These are phyloP conservation scores for Hypotaenidia okinawae DNA, from an alignment of 2,797 vertebrate species.

Conservation along the genomic window DNA sequence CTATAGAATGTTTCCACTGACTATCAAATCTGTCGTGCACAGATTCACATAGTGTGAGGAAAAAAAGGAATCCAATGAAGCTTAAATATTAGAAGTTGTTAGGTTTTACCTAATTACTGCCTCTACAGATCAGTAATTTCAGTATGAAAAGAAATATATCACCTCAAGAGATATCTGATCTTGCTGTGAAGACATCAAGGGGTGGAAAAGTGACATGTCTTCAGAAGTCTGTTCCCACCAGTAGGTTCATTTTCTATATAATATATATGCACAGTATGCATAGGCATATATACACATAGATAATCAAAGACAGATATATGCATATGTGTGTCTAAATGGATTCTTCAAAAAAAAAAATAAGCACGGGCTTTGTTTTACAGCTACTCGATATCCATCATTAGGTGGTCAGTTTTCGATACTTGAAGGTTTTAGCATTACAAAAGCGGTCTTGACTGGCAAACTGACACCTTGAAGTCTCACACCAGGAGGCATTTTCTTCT, in stretches of 20 bases:
- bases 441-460: not conserved
- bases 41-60: not conserved
- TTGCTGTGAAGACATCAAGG: not conserved
- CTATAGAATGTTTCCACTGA: not conserved
- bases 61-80: not conserved
- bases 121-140: not conserved
- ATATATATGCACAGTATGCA: too few relatives aligned
- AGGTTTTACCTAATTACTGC: not conserved
- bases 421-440: not conserved
- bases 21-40: accelerated
- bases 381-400: not conserved
- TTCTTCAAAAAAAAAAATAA: not conserved
- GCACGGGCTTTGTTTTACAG: not conserved
- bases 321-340: not conserved
- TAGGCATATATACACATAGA: not conserved
- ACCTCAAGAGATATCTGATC: not conserved
- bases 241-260: not conserved
- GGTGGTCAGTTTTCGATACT: not conserved
- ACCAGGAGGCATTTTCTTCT: not conserved
- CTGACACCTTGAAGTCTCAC: not conserved
- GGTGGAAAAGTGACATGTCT: not conserved
- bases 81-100: not conserved
- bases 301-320: not conserved
- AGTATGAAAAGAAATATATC: not conserved
- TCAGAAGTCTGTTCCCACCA: not conserved